These are phyloP conservation scores for Anguilla japonica DNA, from an alignment of 2,113 vertebrate genomes.

Conservation along the genomic window DNA sequence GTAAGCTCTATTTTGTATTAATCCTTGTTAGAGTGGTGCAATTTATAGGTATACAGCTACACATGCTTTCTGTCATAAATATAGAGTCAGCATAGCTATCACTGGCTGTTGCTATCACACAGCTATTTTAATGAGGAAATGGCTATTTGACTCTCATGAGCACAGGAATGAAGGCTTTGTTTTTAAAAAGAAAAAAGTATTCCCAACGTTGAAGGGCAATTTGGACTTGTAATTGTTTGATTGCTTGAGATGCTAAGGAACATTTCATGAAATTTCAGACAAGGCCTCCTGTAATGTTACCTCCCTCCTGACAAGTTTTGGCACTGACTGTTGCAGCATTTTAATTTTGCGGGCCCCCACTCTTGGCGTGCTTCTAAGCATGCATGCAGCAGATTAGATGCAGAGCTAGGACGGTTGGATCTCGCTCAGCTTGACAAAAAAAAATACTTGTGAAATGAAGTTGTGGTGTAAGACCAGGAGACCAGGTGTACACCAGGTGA, in stretches of 20 bases:
- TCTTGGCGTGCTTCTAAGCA: background rate
- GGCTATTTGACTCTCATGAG: background rate
- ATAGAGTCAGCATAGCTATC: background rate
- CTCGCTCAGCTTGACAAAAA: background rate
- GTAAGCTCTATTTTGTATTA: slow-evolving; percentile 5
- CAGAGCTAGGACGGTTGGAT: background rate
- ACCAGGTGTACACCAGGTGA: no score
- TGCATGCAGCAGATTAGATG: no score
- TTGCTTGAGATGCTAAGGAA: background rate
- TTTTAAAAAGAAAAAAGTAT: background rate
- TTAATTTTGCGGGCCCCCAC: background rate
- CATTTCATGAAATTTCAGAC: background rate
- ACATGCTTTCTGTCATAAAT: slow-evolving; percentile 6
- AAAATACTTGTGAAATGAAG: no score
- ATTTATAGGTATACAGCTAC: background rate
- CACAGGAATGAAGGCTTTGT: background rate
- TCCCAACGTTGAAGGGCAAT: background rate
- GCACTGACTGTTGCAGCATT: background rate
- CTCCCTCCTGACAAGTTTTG: background rate
- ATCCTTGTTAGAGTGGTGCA: slow-evolving; percentile 6
- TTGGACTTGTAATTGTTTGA: background rate
- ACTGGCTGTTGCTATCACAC: background rate
- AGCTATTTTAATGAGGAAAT: background rate
- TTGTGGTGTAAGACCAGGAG: no score
- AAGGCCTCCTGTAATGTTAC: background rate